Evolutionary conservation across 2,797 vertebrate species (phyloP).

Genomic region (Phalloptychus januarius): DNA sequence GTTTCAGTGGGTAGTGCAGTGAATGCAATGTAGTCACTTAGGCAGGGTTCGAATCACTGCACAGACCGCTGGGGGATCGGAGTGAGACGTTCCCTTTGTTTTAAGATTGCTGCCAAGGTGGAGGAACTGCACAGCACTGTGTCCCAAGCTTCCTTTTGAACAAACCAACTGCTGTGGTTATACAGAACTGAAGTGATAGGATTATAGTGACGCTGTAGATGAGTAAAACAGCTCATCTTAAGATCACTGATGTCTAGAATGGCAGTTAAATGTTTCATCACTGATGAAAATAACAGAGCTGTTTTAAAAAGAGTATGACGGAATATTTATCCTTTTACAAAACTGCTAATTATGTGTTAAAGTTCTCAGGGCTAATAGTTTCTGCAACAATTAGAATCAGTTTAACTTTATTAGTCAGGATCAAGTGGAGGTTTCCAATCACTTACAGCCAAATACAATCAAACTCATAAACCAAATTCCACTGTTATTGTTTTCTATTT

Average conservation of each 20-base stretch:
- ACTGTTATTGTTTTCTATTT: neutral
- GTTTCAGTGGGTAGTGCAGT: constrained; percentile 31
- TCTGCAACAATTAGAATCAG: neutral
- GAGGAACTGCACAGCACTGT: constrained; percentile 34
- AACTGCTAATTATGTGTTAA: neutral
- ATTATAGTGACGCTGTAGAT: neutral
- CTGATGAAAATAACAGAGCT: neutral
- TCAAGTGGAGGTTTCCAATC: neutral
- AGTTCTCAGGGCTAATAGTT: neutral
- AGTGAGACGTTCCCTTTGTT: constrained; percentile 33
- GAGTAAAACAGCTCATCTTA: neutral
- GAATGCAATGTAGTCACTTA: constrained; percentile 51
- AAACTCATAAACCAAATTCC: neutral
- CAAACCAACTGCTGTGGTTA: neutral
- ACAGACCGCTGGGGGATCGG: constrained; percentile 12
- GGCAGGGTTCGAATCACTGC: constrained; percentile 38
- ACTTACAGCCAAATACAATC: neutral
- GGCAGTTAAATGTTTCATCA: neutral
- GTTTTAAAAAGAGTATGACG: neutral
- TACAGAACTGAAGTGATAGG: neutral
- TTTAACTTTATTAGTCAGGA: neutral
- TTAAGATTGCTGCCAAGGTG: constrained; percentile 40
- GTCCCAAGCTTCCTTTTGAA: constrained; percentile 32
- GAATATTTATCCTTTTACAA: neutral
- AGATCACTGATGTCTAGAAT: neutral